A percentile compares a stretch with the other conserved stretches of the same genome.
These are phyloP conservation scores for Coregonus sp. DNA, from an alignment of 2,797 vertebrate genomes.

Conservation along the genomic window DNA sequence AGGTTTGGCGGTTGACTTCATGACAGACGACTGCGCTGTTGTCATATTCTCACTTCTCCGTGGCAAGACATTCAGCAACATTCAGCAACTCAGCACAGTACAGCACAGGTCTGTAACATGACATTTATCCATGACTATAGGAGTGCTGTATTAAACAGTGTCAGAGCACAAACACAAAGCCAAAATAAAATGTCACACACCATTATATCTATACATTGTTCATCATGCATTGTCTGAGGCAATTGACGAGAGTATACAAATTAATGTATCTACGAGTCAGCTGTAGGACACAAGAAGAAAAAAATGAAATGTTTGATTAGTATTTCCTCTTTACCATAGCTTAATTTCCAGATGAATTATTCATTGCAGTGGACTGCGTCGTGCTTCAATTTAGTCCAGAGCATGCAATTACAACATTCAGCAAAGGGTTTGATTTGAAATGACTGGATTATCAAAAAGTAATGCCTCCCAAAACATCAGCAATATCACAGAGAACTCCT, in stretches of 20 bases:
- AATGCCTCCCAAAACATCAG: neutral
- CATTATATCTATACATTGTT: neutral
- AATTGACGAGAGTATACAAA: neutral
- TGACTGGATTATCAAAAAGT: constrained; percentile 11
- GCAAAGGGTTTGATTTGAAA: neutral
- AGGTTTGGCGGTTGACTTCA: no score
- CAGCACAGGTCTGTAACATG: neutral
- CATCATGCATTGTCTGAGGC: neutral
- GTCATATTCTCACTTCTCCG: neutral
- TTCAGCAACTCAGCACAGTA: neutral
- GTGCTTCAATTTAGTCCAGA: constrained; percentile 7
- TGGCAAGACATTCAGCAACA: neutral
- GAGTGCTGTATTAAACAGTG: neutral
- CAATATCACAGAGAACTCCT: neutral
- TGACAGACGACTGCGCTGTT: neutral
- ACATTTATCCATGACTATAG: neutral
- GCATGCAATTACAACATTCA: constrained; percentile 5
- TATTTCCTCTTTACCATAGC: constrained; percentile 10
- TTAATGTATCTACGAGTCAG: neutral
- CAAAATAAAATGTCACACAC: neutral
- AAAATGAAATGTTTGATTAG: constrained; percentile 35
- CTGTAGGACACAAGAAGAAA: constrained; percentile 2
- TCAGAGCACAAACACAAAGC: neutral
- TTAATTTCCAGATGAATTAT: constrained; percentile 4
- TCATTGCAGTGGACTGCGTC: constrained; percentile 10